Conservation (phyloP, 2,888 invertebrate species). For the Pandemis cinnamomeana region DNA sequence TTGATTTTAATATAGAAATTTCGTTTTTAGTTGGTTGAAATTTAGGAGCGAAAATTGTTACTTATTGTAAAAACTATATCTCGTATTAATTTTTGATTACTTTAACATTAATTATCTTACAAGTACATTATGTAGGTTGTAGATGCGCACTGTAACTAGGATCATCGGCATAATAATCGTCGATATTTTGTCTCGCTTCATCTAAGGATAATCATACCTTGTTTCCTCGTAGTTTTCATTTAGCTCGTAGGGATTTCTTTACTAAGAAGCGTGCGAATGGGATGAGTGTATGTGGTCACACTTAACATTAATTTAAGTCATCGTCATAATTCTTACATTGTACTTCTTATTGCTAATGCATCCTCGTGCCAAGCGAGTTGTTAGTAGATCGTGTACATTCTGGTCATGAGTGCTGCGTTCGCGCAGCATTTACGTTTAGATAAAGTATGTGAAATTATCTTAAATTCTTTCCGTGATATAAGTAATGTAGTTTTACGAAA, state of each 20-base stretch:
- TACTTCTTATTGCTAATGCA: conserved; percentile 59
- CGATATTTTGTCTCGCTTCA: conserved; percentile 65
- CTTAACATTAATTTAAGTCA: conserved; percentile 71
- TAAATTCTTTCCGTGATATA: conserved; percentile 59
- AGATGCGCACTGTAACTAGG: conserved; percentile 66
- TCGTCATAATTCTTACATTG: conserved; percentile 64
- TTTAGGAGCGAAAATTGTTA: conserved; percentile 79
- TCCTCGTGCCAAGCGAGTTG: conserved; percentile 68
- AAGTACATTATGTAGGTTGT: conserved; percentile 61
- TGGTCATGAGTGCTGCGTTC: conserved; percentile 78
- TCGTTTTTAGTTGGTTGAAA: conserved; percentile 71
- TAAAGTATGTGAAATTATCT: conserved; percentile 60
- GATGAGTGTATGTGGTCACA: conserved; percentile 76
- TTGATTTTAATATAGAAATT: conserved; percentile 64
- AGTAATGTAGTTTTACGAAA: conserved; percentile 55
- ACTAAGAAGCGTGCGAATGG: conserved; percentile 69
- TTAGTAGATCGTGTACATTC: conserved; percentile 78
- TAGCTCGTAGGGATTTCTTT: conserved; percentile 71
- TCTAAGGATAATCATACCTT: conserved; percentile 66
- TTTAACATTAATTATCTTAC: conserved; percentile 63
- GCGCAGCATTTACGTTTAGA: conserved; percentile 62
- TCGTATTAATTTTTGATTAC: conserved; percentile 65
- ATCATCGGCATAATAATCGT: conserved; percentile 70
- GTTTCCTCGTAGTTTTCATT: conserved; percentile 72
- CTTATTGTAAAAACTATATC: conserved; percentile 72